These are phyloP conservation scores for Acronicta leporina DNA, from an alignment of 2,888 invertebrate species.

Conservation along the genomic window DNA sequence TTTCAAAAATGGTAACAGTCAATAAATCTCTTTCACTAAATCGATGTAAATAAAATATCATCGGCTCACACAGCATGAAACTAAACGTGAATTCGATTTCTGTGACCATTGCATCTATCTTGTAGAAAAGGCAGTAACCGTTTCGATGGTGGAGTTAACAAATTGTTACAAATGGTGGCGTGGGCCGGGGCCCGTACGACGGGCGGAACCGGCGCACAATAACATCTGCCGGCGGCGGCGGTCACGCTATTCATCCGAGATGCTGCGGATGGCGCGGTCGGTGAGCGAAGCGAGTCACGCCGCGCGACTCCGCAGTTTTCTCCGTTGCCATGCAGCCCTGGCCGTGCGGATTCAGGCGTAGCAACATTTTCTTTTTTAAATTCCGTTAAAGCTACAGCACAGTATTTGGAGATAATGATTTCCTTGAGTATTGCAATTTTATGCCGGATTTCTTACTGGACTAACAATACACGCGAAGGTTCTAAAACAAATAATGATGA, in stretches of 20 bases:
- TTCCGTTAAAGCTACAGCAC: conserved; percentile 33
- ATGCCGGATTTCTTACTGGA: conserved; percentile 20
- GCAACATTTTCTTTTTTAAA: conserved; percentile 32
- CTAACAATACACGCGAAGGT: conserved; percentile 13
- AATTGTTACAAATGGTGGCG: conserved; percentile 73
- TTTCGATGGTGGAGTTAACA: conserved; percentile 61
- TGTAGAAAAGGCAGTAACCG: conserved; percentile 49
- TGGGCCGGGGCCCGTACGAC: conserved; percentile 41
- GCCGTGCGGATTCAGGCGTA: conserved; percentile 35
- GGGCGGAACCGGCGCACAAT: conserved; percentile 61
- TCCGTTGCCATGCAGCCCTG: conserved; percentile 15
- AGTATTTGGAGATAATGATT: conserved; percentile 56
- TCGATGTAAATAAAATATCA: conserved; percentile 31
- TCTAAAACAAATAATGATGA: conserved; percentile 21
- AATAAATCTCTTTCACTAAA: conserved; percentile 10
- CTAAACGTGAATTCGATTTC: conserved; percentile 51
- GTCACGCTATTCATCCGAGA: conserved; percentile 36
- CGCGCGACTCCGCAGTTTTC: conserved; percentile 17
- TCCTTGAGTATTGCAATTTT: conserved; percentile 39
- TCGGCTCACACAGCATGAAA: conserved; percentile 30
- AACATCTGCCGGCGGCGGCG: conserved; percentile 49
- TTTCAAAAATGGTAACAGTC: conserved; percentile 11
- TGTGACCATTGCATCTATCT: conserved; percentile 55
- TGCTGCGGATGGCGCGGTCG: conserved; percentile 39
- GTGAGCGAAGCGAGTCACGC: conserved; percentile 10